Conservation (phyloP, 2,888 invertebrate species). For the Sympetrum striolatum region DNA sequence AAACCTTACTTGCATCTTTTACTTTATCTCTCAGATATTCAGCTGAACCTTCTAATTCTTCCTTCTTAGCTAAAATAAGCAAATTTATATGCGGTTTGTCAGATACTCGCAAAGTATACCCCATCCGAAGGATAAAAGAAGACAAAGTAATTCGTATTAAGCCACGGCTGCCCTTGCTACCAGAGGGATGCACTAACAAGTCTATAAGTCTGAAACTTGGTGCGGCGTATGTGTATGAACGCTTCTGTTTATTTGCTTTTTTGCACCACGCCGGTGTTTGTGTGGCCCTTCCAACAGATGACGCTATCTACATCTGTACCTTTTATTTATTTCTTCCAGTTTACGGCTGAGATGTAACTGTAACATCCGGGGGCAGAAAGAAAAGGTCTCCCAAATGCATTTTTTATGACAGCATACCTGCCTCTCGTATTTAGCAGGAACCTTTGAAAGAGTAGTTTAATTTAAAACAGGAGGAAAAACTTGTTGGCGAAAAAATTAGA, state of each 20-base stretch:
- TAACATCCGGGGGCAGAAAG: neutral
- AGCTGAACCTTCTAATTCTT: neutral
- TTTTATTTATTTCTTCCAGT: neutral
- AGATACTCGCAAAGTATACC: neutral
- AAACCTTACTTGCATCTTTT: neutral
- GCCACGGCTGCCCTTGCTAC: neutral
- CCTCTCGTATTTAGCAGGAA: neutral
- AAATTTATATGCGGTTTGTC: neutral
- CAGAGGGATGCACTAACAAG: constrained; percentile 15
- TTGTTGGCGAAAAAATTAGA: neutral
- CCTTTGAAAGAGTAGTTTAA: constrained; percentile 10
- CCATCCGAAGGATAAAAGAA: neutral
- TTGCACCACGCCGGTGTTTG: neutral
- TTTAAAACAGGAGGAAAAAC: neutral
- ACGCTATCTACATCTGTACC: neutral
- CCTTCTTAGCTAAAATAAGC: neutral
- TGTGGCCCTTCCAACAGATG: neutral
- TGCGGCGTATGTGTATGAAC: neutral
- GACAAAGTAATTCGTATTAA: constrained; percentile 1
- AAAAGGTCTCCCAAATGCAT: neutral
- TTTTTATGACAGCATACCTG: neutral
- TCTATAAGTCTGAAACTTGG: neutral
- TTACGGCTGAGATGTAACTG: neutral
- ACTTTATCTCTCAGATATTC: neutral
- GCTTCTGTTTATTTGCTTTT: too few species aligned